These are phyloP conservation scores for Matsumurasca onukii DNA, from an alignment of 1,140 invertebrate genomes.

Conservation along the genomic window DNA sequence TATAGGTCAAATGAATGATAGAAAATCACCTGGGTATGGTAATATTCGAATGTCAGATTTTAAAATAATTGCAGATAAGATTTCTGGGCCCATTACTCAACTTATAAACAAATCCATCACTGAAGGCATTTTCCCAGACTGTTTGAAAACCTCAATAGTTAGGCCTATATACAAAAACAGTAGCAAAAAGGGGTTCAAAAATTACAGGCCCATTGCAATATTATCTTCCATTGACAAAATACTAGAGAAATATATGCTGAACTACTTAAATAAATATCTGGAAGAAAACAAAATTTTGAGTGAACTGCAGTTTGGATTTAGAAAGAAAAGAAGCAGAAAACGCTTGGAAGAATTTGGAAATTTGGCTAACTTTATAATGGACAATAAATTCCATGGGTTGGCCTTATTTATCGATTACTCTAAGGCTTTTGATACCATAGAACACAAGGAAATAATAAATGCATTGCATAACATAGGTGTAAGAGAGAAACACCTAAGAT, in stretches of 20 bases:
- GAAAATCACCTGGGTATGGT: too few relatives aligned
- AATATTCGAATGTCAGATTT: too few relatives aligned
- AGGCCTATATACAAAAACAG: too few relatives aligned
- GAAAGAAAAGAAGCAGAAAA: background rate
- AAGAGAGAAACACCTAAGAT: background rate
- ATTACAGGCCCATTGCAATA: too few relatives aligned
- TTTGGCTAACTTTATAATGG: background rate
- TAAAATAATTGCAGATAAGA: too few relatives aligned
- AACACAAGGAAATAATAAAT: too few relatives aligned
- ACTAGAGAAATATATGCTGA: background rate
- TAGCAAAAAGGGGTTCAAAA: too few relatives aligned
- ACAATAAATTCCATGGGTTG: background rate
- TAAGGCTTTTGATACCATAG: constrained; percentile 1
- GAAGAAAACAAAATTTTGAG: background rate
- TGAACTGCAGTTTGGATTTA: background rate
- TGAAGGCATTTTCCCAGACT: background rate
- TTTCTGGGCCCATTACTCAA: background rate
- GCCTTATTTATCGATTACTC: background rate
- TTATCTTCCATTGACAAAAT: background rate
- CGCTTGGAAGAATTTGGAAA: background rate
- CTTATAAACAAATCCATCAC: background rate
- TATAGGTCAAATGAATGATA: too few relatives aligned
- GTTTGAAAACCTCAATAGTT: too few relatives aligned
- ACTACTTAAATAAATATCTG: constrained; percentile 7
- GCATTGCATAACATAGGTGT: background rate